These are phyloP conservation scores for Brachynemurus nebulosus DNA, from an alignment of 2,888 invertebrate genomes.

Conservation along the genomic window DNA sequence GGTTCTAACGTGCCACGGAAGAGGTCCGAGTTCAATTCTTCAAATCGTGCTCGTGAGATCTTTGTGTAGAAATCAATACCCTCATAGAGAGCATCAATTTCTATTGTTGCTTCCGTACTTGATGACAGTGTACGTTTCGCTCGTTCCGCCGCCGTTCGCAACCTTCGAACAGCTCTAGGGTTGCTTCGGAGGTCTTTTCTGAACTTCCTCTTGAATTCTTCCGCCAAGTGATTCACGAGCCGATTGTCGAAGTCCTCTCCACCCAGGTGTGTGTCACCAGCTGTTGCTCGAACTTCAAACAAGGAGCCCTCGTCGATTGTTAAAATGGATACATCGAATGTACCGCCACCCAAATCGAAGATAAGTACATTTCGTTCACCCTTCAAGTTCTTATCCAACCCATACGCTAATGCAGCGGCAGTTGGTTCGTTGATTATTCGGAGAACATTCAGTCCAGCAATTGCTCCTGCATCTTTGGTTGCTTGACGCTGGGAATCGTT, in stretches of 20 bases:
- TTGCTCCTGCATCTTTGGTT: constrained; percentile 79
- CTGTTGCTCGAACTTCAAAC: constrained; percentile 68
- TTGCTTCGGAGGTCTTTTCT: constrained; percentile 55
- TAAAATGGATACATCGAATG: constrained; percentile 84
- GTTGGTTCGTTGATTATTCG: constrained; percentile 87
- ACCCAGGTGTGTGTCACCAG: constrained; percentile 69
- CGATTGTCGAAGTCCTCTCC: constrained; percentile 71
- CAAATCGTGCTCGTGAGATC: constrained; percentile 71
- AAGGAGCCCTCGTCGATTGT: constrained; percentile 76
- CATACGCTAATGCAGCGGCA: constrained; percentile 76
- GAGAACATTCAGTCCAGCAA: constrained; percentile 74
- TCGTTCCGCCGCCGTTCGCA: constrained; percentile 74
- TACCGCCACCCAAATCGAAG: constrained; percentile 73
- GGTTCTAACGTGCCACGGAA: constrained; percentile 65
- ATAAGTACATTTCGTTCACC: constrained; percentile 63
- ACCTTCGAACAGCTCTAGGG: constrained; percentile 62
- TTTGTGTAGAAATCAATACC: constrained; percentile 86
- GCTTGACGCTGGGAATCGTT: constrained; percentile 72
- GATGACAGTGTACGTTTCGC: constrained; percentile 66
- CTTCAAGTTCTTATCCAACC: constrained; percentile 58
- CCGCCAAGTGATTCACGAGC: constrained; percentile 61
- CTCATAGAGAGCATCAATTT: constrained; percentile 80
- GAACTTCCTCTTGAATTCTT: constrained; percentile 64
- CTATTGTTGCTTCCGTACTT: constrained; percentile 64
- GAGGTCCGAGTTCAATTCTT: constrained; percentile 79